Evolutionary conservation across 2,113 vertebrate species (phyloP).

Genomic region (Geococcyx californianus): DNA sequence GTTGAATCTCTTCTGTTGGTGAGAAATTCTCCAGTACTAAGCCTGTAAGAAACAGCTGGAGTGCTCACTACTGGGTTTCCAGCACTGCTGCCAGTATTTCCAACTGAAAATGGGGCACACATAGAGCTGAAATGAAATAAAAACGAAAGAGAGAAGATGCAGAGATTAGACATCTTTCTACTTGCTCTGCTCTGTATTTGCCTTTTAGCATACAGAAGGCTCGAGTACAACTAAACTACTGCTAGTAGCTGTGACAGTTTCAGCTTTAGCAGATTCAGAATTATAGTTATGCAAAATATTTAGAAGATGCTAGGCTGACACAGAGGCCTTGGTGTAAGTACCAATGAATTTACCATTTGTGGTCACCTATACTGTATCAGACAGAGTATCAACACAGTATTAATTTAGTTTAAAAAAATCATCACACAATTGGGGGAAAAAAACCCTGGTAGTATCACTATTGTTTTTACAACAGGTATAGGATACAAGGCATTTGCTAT

Average conservation of each 20-base stretch:
- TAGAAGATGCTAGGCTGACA: not conserved
- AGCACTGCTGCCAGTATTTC: slow-evolving; percentile 76
- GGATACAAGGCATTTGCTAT: not conserved
- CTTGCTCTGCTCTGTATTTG: not conserved
- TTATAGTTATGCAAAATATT: not conserved
- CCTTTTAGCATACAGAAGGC: not conserved
- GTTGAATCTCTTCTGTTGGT: slow-evolving; percentile 79
- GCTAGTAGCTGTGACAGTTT: not conserved
- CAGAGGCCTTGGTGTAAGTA: not conserved
- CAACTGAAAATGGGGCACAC: slow-evolving; percentile 56
- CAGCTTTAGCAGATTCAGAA: not conserved
- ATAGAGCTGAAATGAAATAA: slow-evolving; percentile 62
- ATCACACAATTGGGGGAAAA: not conserved
- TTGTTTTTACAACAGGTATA: not conserved
- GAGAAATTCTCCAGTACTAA: slow-evolving; percentile 85
- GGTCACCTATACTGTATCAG: not conserved
- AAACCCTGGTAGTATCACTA: not conserved
- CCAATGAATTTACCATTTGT: not conserved
- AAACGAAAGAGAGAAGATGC: not conserved
- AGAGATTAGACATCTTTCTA: not conserved
- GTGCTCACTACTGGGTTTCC: slow-evolving; percentile 79
- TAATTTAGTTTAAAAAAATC: not conserved
- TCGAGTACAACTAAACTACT: not conserved
- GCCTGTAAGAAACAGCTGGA: slow-evolving; percentile 82
- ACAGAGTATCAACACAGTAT: not conserved